Evolutionary conservation across 2,888 invertebrate species (phyloP), one percentile per base, ranked within the genome.

Genomic region (Eupithecia insigniata): DNA sequence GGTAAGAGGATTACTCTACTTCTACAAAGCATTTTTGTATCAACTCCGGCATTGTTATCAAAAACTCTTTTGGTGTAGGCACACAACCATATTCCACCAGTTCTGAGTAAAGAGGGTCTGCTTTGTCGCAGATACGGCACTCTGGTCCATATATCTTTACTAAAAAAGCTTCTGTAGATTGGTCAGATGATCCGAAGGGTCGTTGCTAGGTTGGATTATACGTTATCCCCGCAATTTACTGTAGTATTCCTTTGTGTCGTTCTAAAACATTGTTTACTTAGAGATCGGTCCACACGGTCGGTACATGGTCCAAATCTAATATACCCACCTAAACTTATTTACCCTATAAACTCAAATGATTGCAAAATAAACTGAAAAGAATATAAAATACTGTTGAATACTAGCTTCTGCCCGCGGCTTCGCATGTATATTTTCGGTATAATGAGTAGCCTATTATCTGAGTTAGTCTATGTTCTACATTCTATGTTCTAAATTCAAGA

Each of bases 161-260:
- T 62, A 18, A 62, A 60, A 61, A 61, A 60, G 60, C 61, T 61
- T 69, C 36, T 64, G 69, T 64, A 30, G 10, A 26, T 60, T 68
- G 60, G 36, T 36, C 55, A 43, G 39, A 71, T 43, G 46, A 36
- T 73, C 71, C 76, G 22, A 34, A 62, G 36, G 26, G 36, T 22
- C 61, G 61, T 62, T 32, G 30, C 32, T 34, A 36, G 36, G 64
- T 22, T 39, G 36, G 64, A 26, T 36, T 26, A 64, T 12, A 34
- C 5, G 36, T 64, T 16, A 26, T 1, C 4, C n/a, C 5, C 30
- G 61, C 10, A 34, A 12, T 32, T 18, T 32, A n/a, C 14, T 61
- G 16, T 61, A 34, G 30, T 34, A 61, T 30, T 30, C 12, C 16
- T 60, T 30, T 28, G 16, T 28, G 60, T 51, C 10, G 51, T 51